phyloP scores from a whole-genome alignment of 92 coral and sea anemone genomes.

The Virgularia gustaviana region DNA sequence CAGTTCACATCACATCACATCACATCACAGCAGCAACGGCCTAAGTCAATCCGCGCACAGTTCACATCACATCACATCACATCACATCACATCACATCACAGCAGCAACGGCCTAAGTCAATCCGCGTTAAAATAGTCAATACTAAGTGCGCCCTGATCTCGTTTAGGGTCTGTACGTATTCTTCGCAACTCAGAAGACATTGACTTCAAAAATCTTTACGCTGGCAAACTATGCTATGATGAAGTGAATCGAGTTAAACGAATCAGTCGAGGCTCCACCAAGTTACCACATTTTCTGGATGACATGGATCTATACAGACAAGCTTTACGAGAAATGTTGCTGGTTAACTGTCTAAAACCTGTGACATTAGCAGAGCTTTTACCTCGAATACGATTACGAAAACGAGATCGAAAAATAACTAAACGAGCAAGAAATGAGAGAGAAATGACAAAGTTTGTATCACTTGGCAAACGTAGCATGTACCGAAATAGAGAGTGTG shows the following conservation, averaged over 20 bases:
- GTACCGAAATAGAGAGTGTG: too few species aligned
- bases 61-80: too few species aligned
- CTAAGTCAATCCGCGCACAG: not conserved
- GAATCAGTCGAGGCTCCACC: slow-evolving; percentile 75
- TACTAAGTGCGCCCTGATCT: too few species aligned
- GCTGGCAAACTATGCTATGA: slow-evolving; percentile 82
- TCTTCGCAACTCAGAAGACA: slow-evolving; percentile 84
- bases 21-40: not conserved
- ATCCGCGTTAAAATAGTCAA: not conserved
- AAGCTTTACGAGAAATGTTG: slow-evolving; percentile 74
- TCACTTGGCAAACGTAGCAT: too few species aligned
- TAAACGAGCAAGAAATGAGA: too few species aligned
- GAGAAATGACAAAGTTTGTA: too few species aligned
- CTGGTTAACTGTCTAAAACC: slow-evolving; percentile 65
- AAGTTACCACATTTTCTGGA: slow-evolving; percentile 78
- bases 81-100: not conserved
- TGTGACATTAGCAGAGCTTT: not conserved
- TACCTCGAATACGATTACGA: not conserved
- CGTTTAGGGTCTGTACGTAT: slow-evolving; percentile 81
- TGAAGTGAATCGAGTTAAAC: slow-evolving; percentile 70
- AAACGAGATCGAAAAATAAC: too few species aligned
- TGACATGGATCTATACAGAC: slow-evolving; percentile 64
- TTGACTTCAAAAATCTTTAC: slow-evolving; percentile 86
- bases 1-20: too few species aligned
- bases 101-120: not conserved